Conservation (phyloP, 92 coral and sea anemone species). For the Porites cylindrica region DNA sequence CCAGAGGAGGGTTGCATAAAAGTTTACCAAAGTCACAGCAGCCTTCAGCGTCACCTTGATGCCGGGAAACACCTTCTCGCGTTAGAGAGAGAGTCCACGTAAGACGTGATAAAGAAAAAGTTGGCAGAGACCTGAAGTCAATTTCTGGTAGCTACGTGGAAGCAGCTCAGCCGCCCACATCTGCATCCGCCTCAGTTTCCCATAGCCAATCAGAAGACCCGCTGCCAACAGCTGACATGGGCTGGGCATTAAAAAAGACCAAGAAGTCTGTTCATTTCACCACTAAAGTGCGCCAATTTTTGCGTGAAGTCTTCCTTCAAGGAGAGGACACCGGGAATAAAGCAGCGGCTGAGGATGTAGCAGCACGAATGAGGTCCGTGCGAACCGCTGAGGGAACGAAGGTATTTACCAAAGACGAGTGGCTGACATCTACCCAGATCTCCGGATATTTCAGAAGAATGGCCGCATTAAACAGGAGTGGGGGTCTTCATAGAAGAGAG, state of each 20-base stretch:
- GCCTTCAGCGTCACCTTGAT: slow-evolving; percentile 50
- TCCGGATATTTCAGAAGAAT: slow-evolving; percentile 19
- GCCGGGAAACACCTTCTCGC: slow-evolving; percentile 52
- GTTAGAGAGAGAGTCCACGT: slow-evolving; percentile 23
- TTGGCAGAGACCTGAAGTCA: slow-evolving; percentile 47
- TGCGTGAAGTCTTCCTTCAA: no score
- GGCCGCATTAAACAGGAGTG: no score
- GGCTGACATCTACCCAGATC: slow-evolving; percentile 51
- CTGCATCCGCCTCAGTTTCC: background rate
- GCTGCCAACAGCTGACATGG: no score
- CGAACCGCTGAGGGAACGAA: slow-evolving; percentile 30
- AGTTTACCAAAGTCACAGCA: slow-evolving; percentile 7
- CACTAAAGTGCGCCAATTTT: no score
- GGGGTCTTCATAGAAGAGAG: no score
- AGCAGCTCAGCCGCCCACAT: background rate
- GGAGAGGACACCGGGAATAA: no score
- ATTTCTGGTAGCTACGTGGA: background rate
- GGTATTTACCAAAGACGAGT: slow-evolving; percentile 39
- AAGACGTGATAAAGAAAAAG: slow-evolving; percentile 43
- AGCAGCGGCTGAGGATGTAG: slow-evolving; percentile 54
- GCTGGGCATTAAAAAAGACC: no score
- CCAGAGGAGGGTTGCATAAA: slow-evolving; percentile 59
- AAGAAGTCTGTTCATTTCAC: no score
- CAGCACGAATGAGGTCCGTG: slow-evolving; percentile 40
- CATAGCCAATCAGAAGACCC: background rate